phyloP scores from a whole-genome alignment of 2,113 vertebrate species.

The Sinosuthora webbiana region DNA sequence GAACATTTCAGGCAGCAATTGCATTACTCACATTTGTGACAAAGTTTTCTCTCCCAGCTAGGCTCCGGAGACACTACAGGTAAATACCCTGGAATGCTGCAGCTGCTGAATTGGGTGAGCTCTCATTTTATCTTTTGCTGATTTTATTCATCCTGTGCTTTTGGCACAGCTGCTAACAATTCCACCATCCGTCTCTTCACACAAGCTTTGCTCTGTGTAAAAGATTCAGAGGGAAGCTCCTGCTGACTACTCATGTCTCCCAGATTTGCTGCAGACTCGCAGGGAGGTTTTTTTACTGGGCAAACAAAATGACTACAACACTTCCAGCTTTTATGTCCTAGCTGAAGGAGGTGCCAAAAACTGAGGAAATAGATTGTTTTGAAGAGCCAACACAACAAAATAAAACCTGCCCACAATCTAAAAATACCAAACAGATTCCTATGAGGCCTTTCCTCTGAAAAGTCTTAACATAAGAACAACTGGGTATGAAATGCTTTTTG shows the following conservation, averaged over 20 bases:
- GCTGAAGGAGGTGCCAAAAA: not conserved
- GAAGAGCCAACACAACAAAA: not conserved
- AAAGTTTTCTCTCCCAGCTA: not conserved
- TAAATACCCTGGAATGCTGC: not conserved
- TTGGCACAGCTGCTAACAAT: not conserved
- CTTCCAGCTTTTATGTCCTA: not conserved
- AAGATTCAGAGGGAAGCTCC: not conserved
- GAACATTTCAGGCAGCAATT: not conserved
- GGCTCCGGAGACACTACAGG: accelerated
- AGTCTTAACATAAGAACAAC: not conserved
- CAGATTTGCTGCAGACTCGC: accelerated
- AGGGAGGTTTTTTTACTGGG: not conserved
- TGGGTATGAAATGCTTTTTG: not conserved
- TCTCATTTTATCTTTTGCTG: not conserved
- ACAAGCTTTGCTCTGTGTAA: not conserved
- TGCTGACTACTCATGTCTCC: not conserved
- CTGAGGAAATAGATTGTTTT: not conserved
- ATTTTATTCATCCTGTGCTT: not conserved
- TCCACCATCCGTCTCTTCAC: not conserved
- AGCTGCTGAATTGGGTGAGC: accelerated
- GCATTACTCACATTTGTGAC: not conserved
- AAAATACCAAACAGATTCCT: not conserved
- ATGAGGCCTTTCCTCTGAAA: not conserved
- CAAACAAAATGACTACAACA: not conserved
- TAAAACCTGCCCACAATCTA: not conserved